Conservation (phyloP, 2,888 invertebrate genomes). For the Drosophila peninsularis region DNA sequence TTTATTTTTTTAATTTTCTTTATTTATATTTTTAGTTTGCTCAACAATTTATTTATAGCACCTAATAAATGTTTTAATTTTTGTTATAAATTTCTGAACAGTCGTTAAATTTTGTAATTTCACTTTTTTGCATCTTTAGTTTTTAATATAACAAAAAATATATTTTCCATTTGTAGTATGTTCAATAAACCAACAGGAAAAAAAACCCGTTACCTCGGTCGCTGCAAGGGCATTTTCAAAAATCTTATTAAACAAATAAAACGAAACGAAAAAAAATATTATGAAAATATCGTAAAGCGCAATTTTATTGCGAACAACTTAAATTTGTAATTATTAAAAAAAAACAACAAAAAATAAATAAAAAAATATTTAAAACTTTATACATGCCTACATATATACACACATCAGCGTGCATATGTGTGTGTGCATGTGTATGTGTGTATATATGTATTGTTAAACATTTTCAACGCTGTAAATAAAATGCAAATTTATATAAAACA, state of each 20-base stretch:
- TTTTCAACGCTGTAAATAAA: slow-evolving; percentile 55
- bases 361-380: slow-evolving; percentile 12
- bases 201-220: too few relatives aligned
- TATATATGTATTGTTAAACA: slow-evolving; percentile 45
- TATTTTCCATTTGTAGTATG: too few relatives aligned
- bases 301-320: slow-evolving; percentile 62
- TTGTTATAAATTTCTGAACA: too few relatives aligned
- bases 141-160: too few relatives aligned
- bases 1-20: too few relatives aligned
- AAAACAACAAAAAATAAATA: not conserved
- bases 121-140: too few relatives aligned
- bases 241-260: not conserved
- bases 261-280: slow-evolving; percentile 5
- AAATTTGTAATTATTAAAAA: slow-evolving; percentile 62
- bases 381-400: slow-evolving; percentile 19
- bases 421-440: slow-evolving; percentile 6
- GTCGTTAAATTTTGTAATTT: too few relatives aligned
- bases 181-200: too few relatives aligned
- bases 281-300: slow-evolving; percentile 31
- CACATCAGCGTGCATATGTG: slow-evolving; percentile 1
- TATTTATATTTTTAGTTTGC: too few relatives aligned
- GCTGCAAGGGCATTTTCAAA: slow-evolving; percentile 26
- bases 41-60: too few relatives aligned
- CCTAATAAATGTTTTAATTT: too few relatives aligned
- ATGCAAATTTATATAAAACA: slow-evolving; percentile 26